Evolutionary conservation across 2,888 invertebrate species (phyloP).

Genomic region (Agriopis aurantiaria): DNA sequence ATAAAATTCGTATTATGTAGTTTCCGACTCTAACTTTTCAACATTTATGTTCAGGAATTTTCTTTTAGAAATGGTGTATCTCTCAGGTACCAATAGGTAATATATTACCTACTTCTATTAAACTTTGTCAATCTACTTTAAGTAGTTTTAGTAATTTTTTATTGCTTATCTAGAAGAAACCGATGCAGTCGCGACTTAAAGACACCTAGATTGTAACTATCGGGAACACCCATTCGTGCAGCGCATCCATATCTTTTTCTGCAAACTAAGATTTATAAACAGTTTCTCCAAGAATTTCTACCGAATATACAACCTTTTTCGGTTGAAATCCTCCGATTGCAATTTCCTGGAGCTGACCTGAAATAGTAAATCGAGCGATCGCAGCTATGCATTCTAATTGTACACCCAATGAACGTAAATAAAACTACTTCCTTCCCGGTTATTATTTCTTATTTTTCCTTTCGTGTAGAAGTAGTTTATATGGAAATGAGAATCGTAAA

Average conservation of each 20-base stretch:
- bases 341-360: constrained; percentile 53
- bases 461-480: constrained; percentile 31
- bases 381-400: constrained; percentile 65
- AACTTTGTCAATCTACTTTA: no score
- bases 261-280: no score
- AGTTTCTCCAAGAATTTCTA: constrained; percentile 15
- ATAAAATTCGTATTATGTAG: constrained; percentile 46
- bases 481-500: constrained; percentile 37
- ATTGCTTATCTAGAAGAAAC: no score
- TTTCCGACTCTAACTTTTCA: constrained; percentile 25
- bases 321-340: constrained; percentile 41
- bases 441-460: constrained; percentile 39
- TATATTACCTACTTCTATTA: no score
- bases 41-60: constrained; percentile 10
- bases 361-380: constrained; percentile 55
- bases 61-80: neutral
- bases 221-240: no score
- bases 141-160: no score
- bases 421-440: constrained; percentile 39
- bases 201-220: no score
- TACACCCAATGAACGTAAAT: constrained; percentile 53
- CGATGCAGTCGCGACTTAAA: no score
- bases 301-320: constrained; percentile 48
- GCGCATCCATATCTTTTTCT: no score
- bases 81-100: neutral